These are phyloP conservation scores for Neomonachus schauinslandi DNA, from an alignment of 2,113 vertebrate genomes.

Conservation along the genomic window DNA sequence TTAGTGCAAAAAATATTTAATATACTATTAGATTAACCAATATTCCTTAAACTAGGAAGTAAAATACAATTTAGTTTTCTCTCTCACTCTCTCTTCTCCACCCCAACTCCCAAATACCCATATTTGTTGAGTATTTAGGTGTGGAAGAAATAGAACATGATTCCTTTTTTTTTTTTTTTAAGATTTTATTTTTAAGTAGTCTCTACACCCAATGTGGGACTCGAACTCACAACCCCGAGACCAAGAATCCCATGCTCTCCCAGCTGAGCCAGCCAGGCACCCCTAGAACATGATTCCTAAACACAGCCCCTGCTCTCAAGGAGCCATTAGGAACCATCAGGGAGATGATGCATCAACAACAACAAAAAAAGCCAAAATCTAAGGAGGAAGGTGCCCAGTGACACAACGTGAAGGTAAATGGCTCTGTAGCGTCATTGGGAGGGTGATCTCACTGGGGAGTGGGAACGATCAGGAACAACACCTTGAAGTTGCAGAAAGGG, in stretches of 20 bases:
- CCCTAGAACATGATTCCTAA: not conserved
- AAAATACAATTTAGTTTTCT: conserved; percentile 8
- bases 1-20: not conserved
- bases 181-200: not conserved
- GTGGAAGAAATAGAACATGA: not conserved
- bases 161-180: not conserved
- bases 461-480: not conserved
- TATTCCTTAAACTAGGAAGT: conserved; percentile 3
- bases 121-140: not conserved
- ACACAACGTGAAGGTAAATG: not conserved
- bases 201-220: not conserved
- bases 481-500: not conserved
- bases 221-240: not conserved
- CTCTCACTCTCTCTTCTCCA: not conserved
- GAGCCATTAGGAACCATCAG: not conserved
- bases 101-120: not conserved
- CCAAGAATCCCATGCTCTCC: not conserved
- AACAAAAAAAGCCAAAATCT: not conserved
- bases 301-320: not conserved
- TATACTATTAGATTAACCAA: not conserved
- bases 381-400: not conserved
- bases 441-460: not conserved
- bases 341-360: not conserved
- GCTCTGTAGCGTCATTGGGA: not conserved
- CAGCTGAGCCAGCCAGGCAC: not conserved